Evolutionary conservation across 2,888 invertebrate genomes (phyloP).

Genomic region (Euproctis similis): DNA sequence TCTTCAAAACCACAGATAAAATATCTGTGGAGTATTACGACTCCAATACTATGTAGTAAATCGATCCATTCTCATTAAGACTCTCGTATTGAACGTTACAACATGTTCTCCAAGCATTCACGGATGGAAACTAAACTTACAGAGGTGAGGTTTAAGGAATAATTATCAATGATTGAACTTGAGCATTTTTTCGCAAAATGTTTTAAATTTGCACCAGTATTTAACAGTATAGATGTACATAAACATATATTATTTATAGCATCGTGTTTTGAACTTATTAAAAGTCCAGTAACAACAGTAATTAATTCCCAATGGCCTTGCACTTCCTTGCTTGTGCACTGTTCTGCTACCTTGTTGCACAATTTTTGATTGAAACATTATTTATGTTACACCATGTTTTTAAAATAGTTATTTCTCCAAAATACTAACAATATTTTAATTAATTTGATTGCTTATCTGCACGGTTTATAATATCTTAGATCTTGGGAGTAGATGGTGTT

Average conservation of each 20-base stretch:
- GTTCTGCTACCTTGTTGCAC: constrained; percentile 45
- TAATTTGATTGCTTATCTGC: constrained; percentile 39
- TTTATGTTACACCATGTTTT: constrained; percentile 33
- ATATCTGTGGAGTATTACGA: constrained; percentile 10
- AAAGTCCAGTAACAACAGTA: constrained; percentile 25
- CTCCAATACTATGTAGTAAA: constrained; percentile 37
- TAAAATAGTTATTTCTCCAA: constrained; percentile 64
- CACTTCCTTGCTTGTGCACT: constrained; percentile 58
- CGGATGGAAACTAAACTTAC: constrained; percentile 52
- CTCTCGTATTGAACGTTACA: constrained; percentile 47
- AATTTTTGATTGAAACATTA: constrained; percentile 38
- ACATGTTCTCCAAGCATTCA: constrained; percentile 70
- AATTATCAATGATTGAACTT: constrained; percentile 14
- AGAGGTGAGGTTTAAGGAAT: constrained; percentile 53
- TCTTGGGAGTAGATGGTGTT: constrained; percentile 53
- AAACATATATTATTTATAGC: constrained; percentile 4
- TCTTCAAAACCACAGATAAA: constrained; percentile 33
- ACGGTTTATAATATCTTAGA: constrained; percentile 44
- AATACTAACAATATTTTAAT: constrained; percentile 70
- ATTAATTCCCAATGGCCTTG: constrained; percentile 37
- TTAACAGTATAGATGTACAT: neutral
- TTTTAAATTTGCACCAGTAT: neutral
- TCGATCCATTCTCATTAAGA: constrained; percentile 48
- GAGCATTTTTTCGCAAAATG: constrained; percentile 7
- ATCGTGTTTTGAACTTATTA: constrained; percentile 20